Conservation (phyloP, 1,140 invertebrate genomes). For the Tyrophagus putrescentiae region DNA sequence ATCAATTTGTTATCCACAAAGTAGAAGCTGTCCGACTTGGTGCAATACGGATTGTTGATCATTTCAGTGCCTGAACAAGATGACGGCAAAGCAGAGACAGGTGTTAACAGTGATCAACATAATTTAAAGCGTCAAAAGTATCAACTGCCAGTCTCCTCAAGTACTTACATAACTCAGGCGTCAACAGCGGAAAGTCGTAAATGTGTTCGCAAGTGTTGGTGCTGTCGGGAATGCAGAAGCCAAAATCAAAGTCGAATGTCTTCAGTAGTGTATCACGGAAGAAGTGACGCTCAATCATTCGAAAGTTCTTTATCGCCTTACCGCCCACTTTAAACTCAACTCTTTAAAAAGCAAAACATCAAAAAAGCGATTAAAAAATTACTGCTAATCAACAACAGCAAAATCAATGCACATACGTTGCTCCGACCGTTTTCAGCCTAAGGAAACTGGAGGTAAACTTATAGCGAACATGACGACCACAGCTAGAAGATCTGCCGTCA, state of each 20-base stretch:
- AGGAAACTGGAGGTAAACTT: conserved; percentile 89
- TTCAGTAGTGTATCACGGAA: conserved; percentile 85
- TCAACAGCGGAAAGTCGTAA: conserved; percentile 87
- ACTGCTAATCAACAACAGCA: conserved; percentile 14
- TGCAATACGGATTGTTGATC: conserved; percentile 89
- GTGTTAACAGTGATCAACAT: not conserved
- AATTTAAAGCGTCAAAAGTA: not conserved
- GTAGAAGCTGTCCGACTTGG: conserved; percentile 94
- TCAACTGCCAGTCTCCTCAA: not conserved
- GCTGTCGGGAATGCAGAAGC: conserved; percentile 94
- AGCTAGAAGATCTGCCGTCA: conserved; percentile 53
- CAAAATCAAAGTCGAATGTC: conserved; percentile 99
- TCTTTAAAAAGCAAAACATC: conserved; percentile 41
- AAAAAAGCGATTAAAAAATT: conserved; percentile 15
- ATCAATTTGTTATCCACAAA: conserved; percentile 91
- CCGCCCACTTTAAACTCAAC: conserved; percentile 91
- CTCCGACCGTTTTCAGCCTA: conserved; percentile 86
- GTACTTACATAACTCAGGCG: conserved; percentile 62
- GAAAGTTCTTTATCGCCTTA: conserved; percentile 79
- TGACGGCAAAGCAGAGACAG: conserved; percentile 18
- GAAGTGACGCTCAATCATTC: conserved; percentile 97
- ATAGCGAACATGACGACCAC: conserved; percentile 87
- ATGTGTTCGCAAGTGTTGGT: conserved; percentile 97
- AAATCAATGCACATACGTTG: conserved; percentile 53
- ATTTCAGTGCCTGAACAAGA: conserved; percentile 74